Percentiles rank a stretch among this genome's conserved stretches.
phyloP scores from a whole-genome alignment of 2,888 invertebrate species.

The Philereme transversata region DNA sequence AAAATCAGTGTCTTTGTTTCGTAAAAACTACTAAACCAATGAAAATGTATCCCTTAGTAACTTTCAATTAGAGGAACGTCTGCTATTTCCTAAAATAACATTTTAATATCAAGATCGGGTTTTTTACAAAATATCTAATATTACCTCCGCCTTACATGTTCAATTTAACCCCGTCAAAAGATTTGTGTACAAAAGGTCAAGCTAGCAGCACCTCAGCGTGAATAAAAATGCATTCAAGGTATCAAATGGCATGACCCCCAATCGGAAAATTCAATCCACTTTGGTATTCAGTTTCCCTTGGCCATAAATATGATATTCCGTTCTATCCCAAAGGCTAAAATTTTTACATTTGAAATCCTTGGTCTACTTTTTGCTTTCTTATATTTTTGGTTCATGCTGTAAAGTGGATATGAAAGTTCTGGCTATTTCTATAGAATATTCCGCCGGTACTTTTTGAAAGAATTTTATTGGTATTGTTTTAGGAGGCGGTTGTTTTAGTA shows the following conservation, averaged over 20 bases:
- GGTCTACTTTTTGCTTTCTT: not conserved
- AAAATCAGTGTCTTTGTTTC: no score
- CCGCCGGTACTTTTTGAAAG: no score
- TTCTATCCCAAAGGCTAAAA: constrained; percentile 26
- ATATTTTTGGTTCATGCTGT: not conserved
- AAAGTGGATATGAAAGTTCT: not conserved
- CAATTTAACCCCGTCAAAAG: constrained; percentile 18
- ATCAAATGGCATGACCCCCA: constrained; percentile 37
- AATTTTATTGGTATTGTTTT: no score
- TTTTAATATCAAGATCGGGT: not conserved
- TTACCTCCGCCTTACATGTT: not conserved
- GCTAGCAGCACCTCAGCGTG: constrained; percentile 23
- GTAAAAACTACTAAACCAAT: no score
- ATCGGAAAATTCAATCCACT: constrained; percentile 47
- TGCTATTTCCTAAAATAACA: not conserved
- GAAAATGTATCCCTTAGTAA: no score
- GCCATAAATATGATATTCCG: constrained; percentile 37
- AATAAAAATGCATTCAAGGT: constrained; percentile 42
- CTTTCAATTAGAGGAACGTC: no score
- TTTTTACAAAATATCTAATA: not conserved
- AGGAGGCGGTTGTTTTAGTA: no score
- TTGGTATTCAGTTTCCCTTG: constrained; percentile 39
- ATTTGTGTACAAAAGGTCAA: constrained; percentile 32
- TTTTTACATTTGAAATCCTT: constrained; percentile 10
- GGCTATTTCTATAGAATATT: not conserved